Evolutionary conservation across 1,140 invertebrate species (phyloP), one percentile per base, ranked within the genome.

Genomic region (Thaumatotibia leucotreta): DNA sequence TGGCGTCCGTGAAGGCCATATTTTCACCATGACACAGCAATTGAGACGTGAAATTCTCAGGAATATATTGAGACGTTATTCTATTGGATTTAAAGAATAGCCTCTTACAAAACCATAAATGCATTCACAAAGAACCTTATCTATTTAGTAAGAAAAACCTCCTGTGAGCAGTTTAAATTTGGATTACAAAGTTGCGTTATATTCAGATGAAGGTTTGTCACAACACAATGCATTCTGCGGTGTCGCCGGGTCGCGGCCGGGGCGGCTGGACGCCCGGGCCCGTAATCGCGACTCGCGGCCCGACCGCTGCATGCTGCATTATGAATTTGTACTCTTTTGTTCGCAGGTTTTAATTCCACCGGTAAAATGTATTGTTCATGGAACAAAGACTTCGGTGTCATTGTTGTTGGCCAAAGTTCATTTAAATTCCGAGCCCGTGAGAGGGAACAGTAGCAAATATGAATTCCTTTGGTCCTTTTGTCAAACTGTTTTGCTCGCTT

Each of bases 281-380:
- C 73, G 74, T 80, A 82, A 84, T 80, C 72, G 76, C 72, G 70
- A 68, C 74, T n/a, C 39, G 39, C 70, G 71, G 69, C 74, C 72
- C 72, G 35, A 27, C 33, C 63, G 73, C 72, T 77, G 74, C 72
- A 77, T 33, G 75, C 77, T 79, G 82, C 86, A 87, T 85, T 86
- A 86, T 89, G 86, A 89, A 86, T 89, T 89, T 89, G 84, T 87
- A 80, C 80, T 77, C 84, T 80, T 83, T 88, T 89, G 86, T 89
- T 77, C 77, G 68, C 77, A 81, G 75, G 80, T 87, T 88, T 89
- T 87, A 89, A 87, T 89, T 87, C 79, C 77, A 84, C 84, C 84
- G 77, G 84, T 80, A 80, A 84, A 88, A 88, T 84, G 83, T 85
- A 87, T 87, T 89, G 86, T 89, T 86, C 83, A 76, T 70, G 72